phyloP scores from a whole-genome alignment of 2,797 vertebrate genomes.

The Phoeniculus purpureus region DNA sequence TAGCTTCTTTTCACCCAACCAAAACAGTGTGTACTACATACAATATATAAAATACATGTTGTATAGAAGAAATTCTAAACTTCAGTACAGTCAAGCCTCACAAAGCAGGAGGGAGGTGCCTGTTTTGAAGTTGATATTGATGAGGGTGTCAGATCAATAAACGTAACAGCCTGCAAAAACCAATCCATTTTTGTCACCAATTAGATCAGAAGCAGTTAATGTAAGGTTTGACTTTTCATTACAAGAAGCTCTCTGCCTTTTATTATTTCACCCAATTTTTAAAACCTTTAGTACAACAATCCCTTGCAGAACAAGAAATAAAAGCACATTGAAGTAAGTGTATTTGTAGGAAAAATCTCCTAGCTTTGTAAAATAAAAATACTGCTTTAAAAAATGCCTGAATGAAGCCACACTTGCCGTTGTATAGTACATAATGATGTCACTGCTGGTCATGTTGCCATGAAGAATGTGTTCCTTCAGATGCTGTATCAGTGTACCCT shows the following conservation, averaged over 20 bases:
- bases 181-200: conserved; percentile 16
- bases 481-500: conserved; percentile 96
- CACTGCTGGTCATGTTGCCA: conserved; percentile 87
- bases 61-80: not conserved
- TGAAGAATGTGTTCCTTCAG: conserved; percentile 95
- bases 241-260: conserved; percentile 15
- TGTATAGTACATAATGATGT: conserved; percentile 94
- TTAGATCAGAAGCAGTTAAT: conserved; percentile 16
- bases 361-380: not conserved
- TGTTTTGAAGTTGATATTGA: not conserved
- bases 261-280: not conserved
- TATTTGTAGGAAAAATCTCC: not conserved
- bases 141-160: conserved; percentile 19
- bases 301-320: not conserved
- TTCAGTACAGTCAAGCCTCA: not conserved
- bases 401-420: conserved; percentile 81
- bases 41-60: too few relatives aligned
- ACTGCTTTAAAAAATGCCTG: not conserved
- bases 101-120: not conserved
- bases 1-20: not conserved
- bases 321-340: not conserved
- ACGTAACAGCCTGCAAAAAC: not conserved
- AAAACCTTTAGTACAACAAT: not conserved
- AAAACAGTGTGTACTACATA: not conserved
- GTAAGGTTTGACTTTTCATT: not conserved